Evolutionary conservation across 2,113 vertebrate species (phyloP).

Genomic region (Campylomormyrus numenius): DNA sequence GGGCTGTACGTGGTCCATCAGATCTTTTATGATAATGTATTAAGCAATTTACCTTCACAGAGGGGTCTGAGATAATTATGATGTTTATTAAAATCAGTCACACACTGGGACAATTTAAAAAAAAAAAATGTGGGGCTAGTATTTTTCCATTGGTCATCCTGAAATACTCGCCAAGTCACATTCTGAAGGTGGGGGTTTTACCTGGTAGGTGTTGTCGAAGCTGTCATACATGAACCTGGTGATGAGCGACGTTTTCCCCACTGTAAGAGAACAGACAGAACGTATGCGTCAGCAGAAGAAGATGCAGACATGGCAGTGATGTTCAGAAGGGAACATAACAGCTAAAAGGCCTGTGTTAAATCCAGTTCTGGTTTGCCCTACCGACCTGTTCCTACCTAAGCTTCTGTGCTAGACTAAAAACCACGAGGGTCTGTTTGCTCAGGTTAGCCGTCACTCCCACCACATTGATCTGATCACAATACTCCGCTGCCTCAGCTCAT

Average conservation of each 20-base stretch:
- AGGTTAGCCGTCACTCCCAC: neutral
- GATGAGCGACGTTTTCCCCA: conserved; percentile 72
- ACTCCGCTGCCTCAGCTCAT: neutral
- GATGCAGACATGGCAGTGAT: neutral
- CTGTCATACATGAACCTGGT: conserved; percentile 81
- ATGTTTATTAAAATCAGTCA: neutral
- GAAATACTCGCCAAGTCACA: neutral
- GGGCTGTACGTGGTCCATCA: neutral
- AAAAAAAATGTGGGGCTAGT: neutral
- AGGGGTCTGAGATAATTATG: neutral
- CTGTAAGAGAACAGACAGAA: conserved; percentile 47
- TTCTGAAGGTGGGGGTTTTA: neutral
- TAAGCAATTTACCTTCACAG: neutral
- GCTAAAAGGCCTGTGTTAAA: neutral
- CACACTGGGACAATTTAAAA: neutral
- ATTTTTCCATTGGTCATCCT: neutral
- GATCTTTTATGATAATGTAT: neutral
- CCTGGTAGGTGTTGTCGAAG: conserved; percentile 31
- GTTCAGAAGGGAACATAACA: neutral
- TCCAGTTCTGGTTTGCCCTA: neutral
- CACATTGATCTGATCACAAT: neutral
- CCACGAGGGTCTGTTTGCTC: neutral
- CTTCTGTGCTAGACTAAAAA: neutral
- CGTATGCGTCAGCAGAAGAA: neutral
- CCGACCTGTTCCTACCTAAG: neutral